Conservation (phyloP, 2,113 vertebrate genomes). For the Neotragus moschatus region DNA sequence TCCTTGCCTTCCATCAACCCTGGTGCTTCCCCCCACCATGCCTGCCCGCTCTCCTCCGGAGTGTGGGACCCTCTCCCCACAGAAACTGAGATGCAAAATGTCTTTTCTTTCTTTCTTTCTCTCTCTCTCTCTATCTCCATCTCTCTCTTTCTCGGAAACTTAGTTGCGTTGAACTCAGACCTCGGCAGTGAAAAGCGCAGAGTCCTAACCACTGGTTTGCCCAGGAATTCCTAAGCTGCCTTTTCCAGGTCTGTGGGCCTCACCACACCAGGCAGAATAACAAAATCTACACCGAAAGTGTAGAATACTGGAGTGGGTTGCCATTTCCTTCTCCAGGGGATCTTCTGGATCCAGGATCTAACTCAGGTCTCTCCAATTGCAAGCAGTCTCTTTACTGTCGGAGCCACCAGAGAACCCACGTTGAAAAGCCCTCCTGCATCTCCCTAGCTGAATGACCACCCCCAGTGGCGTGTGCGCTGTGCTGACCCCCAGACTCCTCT, state of each 20-base stretch:
- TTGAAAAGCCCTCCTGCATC: background rate
- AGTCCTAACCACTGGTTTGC: background rate
- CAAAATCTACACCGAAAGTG: background rate
- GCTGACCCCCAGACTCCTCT: background rate
- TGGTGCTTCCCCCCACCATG: background rate
- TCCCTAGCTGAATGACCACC: background rate
- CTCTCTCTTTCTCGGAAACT: fast-evolving
- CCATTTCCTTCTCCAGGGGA: background rate
- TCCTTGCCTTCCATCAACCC: background rate
- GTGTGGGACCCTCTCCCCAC: no score
- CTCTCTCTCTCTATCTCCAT: background rate
- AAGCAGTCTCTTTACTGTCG: background rate
- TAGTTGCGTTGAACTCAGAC: background rate
- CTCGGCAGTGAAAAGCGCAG: background rate
- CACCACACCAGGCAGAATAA: background rate
- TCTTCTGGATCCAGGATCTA: background rate
- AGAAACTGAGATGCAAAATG: background rate
- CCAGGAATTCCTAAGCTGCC: background rate
- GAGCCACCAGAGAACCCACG: background rate
- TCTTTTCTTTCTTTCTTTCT: background rate
- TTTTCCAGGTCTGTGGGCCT: background rate
- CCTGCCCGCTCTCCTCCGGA: fast-evolving
- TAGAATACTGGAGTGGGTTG: background rate
- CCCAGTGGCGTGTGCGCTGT: background rate
- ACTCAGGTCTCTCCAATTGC: background rate